These are phyloP conservation scores for Tragelaphus imberbis DNA, from an alignment of 2,113 vertebrate species.

Conservation along the genomic window DNA sequence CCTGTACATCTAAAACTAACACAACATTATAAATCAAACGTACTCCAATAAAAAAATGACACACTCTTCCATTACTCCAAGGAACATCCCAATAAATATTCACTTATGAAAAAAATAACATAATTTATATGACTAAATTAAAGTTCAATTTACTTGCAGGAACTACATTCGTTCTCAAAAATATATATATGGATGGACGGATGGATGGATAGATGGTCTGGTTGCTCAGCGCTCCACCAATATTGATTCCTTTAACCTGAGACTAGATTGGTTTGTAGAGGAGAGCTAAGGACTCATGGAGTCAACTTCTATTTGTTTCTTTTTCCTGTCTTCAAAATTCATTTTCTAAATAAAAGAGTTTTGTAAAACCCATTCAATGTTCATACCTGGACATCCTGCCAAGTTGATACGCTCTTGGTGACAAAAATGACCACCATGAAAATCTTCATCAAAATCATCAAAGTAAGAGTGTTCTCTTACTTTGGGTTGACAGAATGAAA, in stretches of 20 bases:
- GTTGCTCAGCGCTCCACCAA: neutral
- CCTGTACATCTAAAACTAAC: neutral
- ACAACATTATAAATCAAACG: neutral
- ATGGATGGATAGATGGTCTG: neutral
- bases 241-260: neutral
- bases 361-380: neutral
- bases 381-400: slow-evolving; percentile 39
- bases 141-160: neutral
- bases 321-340: neutral
- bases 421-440: slow-evolving; percentile 60
- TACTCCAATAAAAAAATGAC: neutral
- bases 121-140: neutral
- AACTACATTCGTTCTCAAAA: neutral
- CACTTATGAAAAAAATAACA: neutral
- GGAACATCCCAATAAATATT: neutral
- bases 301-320: neutral
- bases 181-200: neutral
- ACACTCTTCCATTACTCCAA: neutral
- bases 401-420: slow-evolving; percentile 37
- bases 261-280: neutral
- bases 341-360: neutral
- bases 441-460: slow-evolving; percentile 60
- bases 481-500: slow-evolving; percentile 26
- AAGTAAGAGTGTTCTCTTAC: slow-evolving; percentile 57
- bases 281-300: neutral